These are phyloP conservation scores for Hirtodrosophila alboralis DNA, from an alignment of 2,888 invertebrate species.

Conservation along the genomic window DNA sequence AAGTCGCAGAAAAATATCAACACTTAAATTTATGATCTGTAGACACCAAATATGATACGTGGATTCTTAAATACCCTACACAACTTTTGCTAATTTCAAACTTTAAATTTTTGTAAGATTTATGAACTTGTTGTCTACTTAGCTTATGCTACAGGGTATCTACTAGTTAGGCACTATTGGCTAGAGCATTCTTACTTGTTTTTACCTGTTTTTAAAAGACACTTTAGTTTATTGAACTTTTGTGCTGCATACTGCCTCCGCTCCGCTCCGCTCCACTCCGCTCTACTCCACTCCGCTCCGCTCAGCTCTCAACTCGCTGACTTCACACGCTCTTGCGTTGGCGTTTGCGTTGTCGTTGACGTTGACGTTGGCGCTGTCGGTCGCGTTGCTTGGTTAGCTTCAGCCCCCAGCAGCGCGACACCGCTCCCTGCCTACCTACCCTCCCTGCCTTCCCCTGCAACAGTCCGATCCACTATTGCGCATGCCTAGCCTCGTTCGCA, in stretches of 20 bases:
- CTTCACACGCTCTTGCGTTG: constrained; percentile 53
- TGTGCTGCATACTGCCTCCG: constrained; percentile 65
- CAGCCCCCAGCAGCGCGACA: constrained; percentile 9
- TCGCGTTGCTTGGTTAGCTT: constrained; percentile 37
- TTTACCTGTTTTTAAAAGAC: constrained; percentile 67
- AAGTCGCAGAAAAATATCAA: neutral
- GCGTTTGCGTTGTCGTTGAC: constrained; percentile 34
- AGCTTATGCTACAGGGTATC: constrained; percentile 25
- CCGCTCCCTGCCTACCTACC: constrained; percentile 1
- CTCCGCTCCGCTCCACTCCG: constrained; percentile 24
- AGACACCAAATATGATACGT: too few relatives aligned
- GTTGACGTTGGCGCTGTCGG: constrained; percentile 14
- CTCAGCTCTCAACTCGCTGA: constrained; percentile 30
- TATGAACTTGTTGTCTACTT: too few relatives aligned
- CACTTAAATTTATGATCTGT: too few relatives aligned
- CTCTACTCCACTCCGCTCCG: constrained; percentile 12
- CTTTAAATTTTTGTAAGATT: too few relatives aligned
- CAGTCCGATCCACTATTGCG: constrained; percentile 59
- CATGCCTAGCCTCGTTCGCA: constrained; percentile 72
- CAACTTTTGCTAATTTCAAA: too few relatives aligned
- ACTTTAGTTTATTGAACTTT: constrained; percentile 79
- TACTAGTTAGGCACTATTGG: constrained; percentile 10
- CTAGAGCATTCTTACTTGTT: constrained; percentile 45
- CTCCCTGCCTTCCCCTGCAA: neutral
- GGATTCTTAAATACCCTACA: too few relatives aligned